These are phyloP conservation scores for Hybos culiciformis DNA, from an alignment of 2,888 invertebrate genomes.

Conservation along the genomic window DNA sequence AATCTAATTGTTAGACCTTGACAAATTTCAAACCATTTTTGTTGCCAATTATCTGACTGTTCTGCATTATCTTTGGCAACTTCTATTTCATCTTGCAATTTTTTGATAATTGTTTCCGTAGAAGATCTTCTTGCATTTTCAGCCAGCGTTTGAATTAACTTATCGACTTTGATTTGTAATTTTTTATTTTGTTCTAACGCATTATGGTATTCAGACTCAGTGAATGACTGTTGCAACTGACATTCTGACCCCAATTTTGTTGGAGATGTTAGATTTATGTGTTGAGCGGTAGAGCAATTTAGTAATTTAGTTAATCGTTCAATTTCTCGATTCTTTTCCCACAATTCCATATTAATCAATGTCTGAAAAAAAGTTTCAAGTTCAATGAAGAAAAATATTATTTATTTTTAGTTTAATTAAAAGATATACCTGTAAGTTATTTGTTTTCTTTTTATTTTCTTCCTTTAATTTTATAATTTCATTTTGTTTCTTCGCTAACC, in stretches of 20 bases:
- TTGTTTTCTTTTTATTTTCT: slow-evolving; percentile 31
- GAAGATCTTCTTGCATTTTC: slow-evolving; percentile 17
- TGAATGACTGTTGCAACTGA: slow-evolving; percentile 27
- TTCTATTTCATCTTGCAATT: slow-evolving; percentile 23
- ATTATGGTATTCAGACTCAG: slow-evolving; percentile 25
- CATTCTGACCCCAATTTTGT: slow-evolving; percentile 13
- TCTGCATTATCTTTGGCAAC: slow-evolving; percentile 25
- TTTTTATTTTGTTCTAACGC: slow-evolving; percentile 28
- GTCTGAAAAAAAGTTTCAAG: slow-evolving; percentile 32
- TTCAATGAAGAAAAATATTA: no score
- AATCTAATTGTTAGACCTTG: slow-evolving; percentile 39
- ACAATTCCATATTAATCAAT: slow-evolving; percentile 42
- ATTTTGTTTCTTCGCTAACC: slow-evolving; percentile 37
- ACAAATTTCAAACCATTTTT: slow-evolving; percentile 31
- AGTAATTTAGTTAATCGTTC: slow-evolving; percentile 36
- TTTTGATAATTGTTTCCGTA: slow-evolving; percentile 18
- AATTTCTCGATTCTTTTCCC: slow-evolving; percentile 44
- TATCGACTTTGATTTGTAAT: slow-evolving; percentile 29
- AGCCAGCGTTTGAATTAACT: slow-evolving; percentile 25
- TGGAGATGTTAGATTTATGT: slow-evolving; percentile 13
- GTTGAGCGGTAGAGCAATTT: neutral
- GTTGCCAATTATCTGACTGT: slow-evolving; percentile 27
- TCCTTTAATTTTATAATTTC: slow-evolving; percentile 41
- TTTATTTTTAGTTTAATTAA: neutral
- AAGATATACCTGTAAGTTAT: slow-evolving; percentile 26